These are phyloP conservation scores for Sturnus vulgaris DNA, from an alignment of 2,113 vertebrate species.

Conservation along the genomic window DNA sequence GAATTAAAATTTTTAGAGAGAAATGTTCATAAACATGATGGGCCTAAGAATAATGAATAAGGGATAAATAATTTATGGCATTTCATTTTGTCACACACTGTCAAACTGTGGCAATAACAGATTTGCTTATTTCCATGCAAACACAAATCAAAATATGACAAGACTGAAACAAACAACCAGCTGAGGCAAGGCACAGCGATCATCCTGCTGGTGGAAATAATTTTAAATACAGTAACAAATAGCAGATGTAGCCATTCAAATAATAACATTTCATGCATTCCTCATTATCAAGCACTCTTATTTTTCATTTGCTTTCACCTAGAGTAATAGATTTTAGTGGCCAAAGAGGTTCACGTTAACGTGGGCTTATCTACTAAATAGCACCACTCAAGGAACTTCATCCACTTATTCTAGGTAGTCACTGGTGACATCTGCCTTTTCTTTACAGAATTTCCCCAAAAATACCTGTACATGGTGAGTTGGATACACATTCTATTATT, in stretches of 20 bases:
- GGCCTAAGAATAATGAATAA: slow-evolving; percentile 19
- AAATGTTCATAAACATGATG: slow-evolving; percentile 4
- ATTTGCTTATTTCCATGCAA: slow-evolving; percentile 28
- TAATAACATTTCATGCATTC: neutral
- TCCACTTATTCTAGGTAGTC: neutral
- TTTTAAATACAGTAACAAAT: neutral
- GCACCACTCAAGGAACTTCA: neutral
- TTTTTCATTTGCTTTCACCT: slow-evolving; percentile 12
- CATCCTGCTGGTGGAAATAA: neutral
- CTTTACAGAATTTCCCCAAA: neutral
- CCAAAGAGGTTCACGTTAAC: neutral
- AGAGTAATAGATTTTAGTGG: neutral
- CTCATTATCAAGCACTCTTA: neutral
- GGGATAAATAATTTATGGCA: slow-evolving; percentile 36
- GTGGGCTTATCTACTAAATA: neutral
- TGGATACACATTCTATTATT: neutral
- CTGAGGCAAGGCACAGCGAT: neutral
- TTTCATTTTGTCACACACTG: slow-evolving; percentile 39
- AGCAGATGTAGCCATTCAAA: neutral
- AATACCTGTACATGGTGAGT: fast-evolving
- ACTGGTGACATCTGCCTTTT: neutral
- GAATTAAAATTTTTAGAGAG: slow-evolving; percentile 27
- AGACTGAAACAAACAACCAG: slow-evolving; percentile 13
- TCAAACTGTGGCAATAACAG: slow-evolving; percentile 34
- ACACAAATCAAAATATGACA: slow-evolving; percentile 11